Conservation (phyloP, 2,888 invertebrate species). For the Eristalis intricaria region DNA sequence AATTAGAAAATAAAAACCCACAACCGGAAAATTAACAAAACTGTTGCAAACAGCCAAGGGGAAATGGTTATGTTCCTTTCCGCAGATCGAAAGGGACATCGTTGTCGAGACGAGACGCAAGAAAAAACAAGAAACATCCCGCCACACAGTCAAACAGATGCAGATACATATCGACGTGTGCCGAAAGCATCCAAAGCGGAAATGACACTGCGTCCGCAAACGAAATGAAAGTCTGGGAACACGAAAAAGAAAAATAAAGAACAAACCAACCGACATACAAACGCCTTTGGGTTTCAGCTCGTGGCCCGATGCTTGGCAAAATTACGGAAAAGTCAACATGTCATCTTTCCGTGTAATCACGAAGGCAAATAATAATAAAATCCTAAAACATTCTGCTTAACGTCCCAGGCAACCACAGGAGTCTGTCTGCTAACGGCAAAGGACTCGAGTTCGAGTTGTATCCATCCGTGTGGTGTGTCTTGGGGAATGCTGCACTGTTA, state of each 20-base stretch:
- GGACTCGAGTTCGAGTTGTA: conserved; percentile 6
- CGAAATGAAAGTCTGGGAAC: conserved; percentile 4
- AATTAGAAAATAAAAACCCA: conserved; percentile 80
- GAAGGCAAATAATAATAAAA: conserved; percentile 68
- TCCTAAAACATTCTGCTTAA: conserved; percentile 65
- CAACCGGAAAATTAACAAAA: conserved; percentile 81
- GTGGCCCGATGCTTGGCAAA: conserved; percentile 28
- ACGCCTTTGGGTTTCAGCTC: conserved; percentile 45
- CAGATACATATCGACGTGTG: conserved; percentile 46
- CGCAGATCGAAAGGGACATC: conserved; percentile 48
- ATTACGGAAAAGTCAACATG: conserved; percentile 66
- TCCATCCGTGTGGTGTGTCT: not conserved
- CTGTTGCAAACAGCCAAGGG: conserved; percentile 46
- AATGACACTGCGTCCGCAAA: conserved; percentile 34
- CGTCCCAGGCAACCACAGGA: conserved; percentile 22
- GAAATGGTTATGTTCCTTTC: conserved; percentile 53
- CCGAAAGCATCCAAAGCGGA: conserved; percentile 51
- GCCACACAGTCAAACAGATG: conserved; percentile 27
- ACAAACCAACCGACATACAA: conserved; percentile 28
- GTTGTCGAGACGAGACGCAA: conserved; percentile 9
- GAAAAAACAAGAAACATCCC: not conserved
- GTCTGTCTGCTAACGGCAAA: conserved; percentile 34
- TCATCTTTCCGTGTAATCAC: conserved; percentile 67
- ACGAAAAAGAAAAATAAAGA: not conserved
- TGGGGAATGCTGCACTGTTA: conserved; percentile 20